Base-by-base conservation (phyloP, 2,888 invertebrate genomes). In the Brachylomia viminalis region DNA sequence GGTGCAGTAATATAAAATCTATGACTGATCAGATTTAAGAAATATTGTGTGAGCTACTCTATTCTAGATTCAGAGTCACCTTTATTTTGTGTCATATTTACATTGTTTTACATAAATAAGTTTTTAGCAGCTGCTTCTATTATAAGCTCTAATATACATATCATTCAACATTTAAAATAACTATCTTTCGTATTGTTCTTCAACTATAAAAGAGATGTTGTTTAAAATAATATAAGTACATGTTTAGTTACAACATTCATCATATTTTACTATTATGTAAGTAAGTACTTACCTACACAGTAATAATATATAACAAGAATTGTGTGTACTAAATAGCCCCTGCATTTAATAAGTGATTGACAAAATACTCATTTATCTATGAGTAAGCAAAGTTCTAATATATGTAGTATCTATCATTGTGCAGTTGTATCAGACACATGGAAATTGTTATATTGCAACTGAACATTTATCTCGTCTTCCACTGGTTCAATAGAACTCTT, bases 231-330 rank as follows among this genome's bases (percentile, higher is more conserved):
- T 79, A 83, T n/a, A n/a, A n/a, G n/a, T n/a, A 42, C 3, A 68
- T 80, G 84, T 74, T 83, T 84, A 83, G 83, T 83, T 83, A 72
- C 83, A 84, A 84, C 67, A 83, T 83, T 64, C 72, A 80, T 74
- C 10, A 61, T 62, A 33, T 33, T 38, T 59, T 47, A 49, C 13
- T 56, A 47, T 38, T 56, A 20, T 20, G 45, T 33, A 30, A 52
- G 27, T 23, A 33, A 59, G 59, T 33, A 61, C 42, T 10, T 42
- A 5, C 13, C 59, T 45, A 38, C 56, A 27, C 64, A 58, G 5
- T 15, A 23, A 56, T 49, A 30, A n/a, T n/a, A n/a, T n/a, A n/a
- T n/a, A n/a, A n/a, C n/a, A n/a, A 47, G 30, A 58, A 49, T 49
- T 64, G 77, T 27, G 61, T 72, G 64, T 38, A 52, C 1, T n/a